A percentile compares a stretch with the other conserved stretches of the same genome.
Evolutionary conservation across 2,797 vertebrate genomes (phyloP).

Genomic region (Gymnothorax javanicus): DNA sequence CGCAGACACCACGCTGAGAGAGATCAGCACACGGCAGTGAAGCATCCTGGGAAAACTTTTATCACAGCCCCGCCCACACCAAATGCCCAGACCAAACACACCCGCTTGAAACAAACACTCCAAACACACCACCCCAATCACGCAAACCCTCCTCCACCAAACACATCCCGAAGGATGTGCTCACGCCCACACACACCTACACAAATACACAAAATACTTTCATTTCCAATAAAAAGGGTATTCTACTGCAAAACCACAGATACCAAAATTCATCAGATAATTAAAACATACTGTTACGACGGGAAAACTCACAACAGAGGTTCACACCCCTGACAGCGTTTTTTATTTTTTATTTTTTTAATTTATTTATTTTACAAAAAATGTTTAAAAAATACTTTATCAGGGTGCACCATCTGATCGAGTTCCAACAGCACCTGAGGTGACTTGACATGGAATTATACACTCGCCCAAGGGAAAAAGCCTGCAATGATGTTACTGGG

Average conservation of each 20-base stretch:
- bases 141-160: background rate
- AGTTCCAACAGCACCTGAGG: too few relatives aligned
- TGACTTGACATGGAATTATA: too few relatives aligned
- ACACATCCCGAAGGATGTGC: background rate
- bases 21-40: slow-evolving; percentile 70
- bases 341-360: too few relatives aligned
- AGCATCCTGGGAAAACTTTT: slow-evolving; percentile 32
- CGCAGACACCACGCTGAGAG: slow-evolving; percentile 95
- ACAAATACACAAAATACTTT: slow-evolving; percentile 44
- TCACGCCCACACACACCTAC: background rate
- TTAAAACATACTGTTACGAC: slow-evolving; percentile 35
- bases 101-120: background rate
- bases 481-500: too few relatives aligned
- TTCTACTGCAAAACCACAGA: background rate
- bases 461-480: too few relatives aligned
- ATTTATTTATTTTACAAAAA: too few relatives aligned
- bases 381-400: too few relatives aligned
- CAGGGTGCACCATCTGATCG: too few relatives aligned
- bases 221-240: slow-evolving; percentile 39
- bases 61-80: background rate
- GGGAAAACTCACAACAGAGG: slow-evolving; percentile 37
- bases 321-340: background rate
- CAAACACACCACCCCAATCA: background rate
- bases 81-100: slow-evolving; percentile 1
- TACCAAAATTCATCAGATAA: slow-evolving; percentile 29